A percentile compares a stretch with the other conserved stretches of the same genome.
Conservation (phyloP, 53 echinoderm and acorn worm species). For the Pentamera pediparva region DNA sequence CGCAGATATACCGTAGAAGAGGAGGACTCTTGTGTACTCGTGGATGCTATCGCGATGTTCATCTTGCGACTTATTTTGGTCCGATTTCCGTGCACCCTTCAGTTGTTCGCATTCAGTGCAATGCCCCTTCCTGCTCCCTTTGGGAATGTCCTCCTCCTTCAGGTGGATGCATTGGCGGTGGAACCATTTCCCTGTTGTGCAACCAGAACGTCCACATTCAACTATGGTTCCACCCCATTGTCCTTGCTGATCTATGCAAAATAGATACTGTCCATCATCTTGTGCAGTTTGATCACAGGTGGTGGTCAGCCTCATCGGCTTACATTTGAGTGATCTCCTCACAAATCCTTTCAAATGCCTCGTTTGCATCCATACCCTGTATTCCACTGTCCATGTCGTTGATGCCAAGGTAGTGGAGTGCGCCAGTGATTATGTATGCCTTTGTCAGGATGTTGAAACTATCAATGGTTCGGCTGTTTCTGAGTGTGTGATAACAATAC, state of each 20-base stretch:
- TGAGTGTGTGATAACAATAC: no score
- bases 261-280: background rate
- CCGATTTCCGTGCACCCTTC: background rate
- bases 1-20: background rate
- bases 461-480: no score
- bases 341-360: background rate
- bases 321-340: background rate
- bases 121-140: background rate
- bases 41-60: background rate
- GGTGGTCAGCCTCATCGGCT: no score
- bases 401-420: background rate
- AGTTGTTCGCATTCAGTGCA: background rate
- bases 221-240: background rate
- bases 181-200: background rate
- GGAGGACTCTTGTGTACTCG: slow-evolving; percentile 6
- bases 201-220: background rate
- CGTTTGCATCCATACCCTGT: background rate
- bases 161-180: background rate
- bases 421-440: background rate
- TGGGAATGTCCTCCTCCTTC: background rate
- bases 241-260: background rate
- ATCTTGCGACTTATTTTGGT: background rate
- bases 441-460: no score
- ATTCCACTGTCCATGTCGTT: no score
- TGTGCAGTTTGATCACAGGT: no score